These are phyloP conservation scores for Dunckerocampus dactyliophorus DNA, from an alignment of 2,113 vertebrate genomes.

Conservation along the genomic window DNA sequence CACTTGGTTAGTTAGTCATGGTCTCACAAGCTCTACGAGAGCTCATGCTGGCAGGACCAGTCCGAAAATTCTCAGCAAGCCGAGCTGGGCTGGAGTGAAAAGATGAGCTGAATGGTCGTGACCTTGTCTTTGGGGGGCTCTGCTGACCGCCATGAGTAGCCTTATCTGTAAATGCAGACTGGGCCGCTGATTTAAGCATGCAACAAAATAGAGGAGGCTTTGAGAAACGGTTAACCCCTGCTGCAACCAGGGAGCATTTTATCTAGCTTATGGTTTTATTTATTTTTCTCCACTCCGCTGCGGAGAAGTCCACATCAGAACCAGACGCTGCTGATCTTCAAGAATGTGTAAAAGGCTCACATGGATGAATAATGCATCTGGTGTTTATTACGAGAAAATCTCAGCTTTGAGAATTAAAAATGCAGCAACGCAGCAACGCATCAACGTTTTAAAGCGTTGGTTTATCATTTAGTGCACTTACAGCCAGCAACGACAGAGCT, in stretches of 20 bases:
- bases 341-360: constrained; percentile 46
- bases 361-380: constrained; percentile 41
- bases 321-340: constrained; percentile 37
- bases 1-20: no score
- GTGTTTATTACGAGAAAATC: constrained; percentile 49
- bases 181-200: constrained; percentile 33
- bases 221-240: constrained; percentile 29
- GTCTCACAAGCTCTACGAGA: no score
- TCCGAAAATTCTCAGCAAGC: constrained; percentile 8
- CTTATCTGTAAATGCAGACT: constrained; percentile 40
- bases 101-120: constrained; percentile 34
- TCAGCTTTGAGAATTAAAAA: constrained; percentile 3
- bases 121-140: constrained; percentile 49
- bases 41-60: constrained; percentile 24
- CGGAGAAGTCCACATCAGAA: constrained; percentile 28
- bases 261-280: constrained; percentile 35
- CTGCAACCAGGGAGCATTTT: constrained; percentile 28
- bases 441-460: no score
- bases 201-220: constrained; percentile 35
- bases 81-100: constrained; percentile 11
- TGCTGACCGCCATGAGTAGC: constrained; percentile 24
- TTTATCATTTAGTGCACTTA: constrained; percentile 12
- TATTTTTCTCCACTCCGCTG: constrained; percentile 17
- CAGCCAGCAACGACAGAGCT: not conserved
- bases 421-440: no score